Conservation (phyloP, 2,797 vertebrate genomes). For the Apogon hyalosoma region DNA sequence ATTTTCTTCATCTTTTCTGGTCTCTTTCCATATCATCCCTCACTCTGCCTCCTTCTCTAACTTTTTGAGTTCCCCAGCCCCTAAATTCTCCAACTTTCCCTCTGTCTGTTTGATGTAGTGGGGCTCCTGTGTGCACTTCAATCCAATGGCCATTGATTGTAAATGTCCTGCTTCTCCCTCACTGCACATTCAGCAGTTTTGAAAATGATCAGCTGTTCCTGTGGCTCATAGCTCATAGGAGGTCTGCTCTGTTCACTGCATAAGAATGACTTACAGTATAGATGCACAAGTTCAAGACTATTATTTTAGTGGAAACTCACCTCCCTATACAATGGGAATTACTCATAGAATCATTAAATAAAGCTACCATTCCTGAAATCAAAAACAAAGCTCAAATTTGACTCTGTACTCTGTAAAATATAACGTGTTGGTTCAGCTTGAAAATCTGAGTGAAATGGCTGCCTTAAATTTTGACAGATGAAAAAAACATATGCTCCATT, state of each 20-base stretch:
- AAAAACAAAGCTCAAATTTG: no score
- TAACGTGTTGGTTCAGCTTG: no score
- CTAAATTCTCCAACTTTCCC: constrained; percentile 47
- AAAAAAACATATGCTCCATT: no score
- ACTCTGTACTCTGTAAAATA: no score
- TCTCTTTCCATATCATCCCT: constrained; percentile 25
- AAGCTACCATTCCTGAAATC: no score
- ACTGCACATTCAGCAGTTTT: constrained; percentile 74
- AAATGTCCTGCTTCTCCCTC: constrained; percentile 51
- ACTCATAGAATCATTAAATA: no score
- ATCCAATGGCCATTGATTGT: constrained; percentile 65
- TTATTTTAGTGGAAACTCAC: constrained; percentile 1
- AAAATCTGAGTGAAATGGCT: no score
- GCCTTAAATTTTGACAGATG: no score
- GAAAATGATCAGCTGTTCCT: constrained; percentile 68
- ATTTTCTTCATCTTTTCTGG: constrained; percentile 30
- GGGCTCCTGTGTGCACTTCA: constrained; percentile 28
- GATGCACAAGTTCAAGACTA: neutral
- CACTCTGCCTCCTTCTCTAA: constrained; percentile 24
- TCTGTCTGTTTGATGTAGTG: constrained; percentile 64
- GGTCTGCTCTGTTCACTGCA: constrained; percentile 14
- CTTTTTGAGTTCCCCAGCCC: constrained; percentile 47
- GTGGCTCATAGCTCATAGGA: constrained; percentile 65
- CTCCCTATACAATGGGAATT: neutral
- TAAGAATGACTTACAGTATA: constrained; percentile 4